Conservation (phyloP, 1,140 invertebrate genomes). For the Drosophila subpulchrella region DNA sequence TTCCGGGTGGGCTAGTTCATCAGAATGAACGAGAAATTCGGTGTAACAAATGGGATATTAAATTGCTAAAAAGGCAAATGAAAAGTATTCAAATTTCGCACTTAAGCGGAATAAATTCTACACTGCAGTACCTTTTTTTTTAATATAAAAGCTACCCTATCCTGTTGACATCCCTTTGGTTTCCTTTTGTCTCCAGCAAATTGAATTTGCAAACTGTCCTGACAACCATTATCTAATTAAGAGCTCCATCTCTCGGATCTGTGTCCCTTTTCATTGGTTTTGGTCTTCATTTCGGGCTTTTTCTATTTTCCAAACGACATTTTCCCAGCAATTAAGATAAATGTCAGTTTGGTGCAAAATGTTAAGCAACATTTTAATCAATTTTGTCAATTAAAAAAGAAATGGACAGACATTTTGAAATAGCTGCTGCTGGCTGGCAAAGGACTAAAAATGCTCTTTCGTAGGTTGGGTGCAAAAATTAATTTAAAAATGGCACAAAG, state of each 20-base stretch:
- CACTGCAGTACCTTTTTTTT: no score
- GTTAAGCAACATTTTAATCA: conserved; percentile 80
- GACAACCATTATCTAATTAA: conserved; percentile 74
- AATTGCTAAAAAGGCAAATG: not conserved
- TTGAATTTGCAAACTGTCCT: conserved; percentile 42
- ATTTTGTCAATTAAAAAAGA: conserved; percentile 77
- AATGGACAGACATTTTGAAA: conserved; percentile 51
- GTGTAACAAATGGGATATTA: not conserved
- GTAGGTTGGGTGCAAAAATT: conserved; percentile 54
- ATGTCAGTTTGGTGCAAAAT: conserved; percentile 72
- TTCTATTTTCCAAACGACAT: conserved; percentile 43
- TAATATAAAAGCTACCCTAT: not conserved
- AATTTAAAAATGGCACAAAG: conserved; percentile 64
- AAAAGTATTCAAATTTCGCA: not conserved
- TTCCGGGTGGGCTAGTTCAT: conserved; percentile 61
- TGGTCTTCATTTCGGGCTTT: conserved; percentile 14
- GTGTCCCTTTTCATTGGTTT: conserved; percentile 27
- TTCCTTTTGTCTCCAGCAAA: conserved; percentile 35
- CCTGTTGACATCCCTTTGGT: not conserved
- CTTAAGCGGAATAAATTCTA: no score
- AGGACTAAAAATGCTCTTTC: conserved; percentile 1
- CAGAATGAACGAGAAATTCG: conserved; percentile 12
- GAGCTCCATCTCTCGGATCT: conserved; percentile 49
- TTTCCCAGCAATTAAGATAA: conserved; percentile 74
- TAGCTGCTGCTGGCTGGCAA: conserved; percentile 3